These are phyloP conservation scores for Hemicrepidius hirtus DNA, from an alignment of 2,888 invertebrate species.

Conservation along the genomic window DNA sequence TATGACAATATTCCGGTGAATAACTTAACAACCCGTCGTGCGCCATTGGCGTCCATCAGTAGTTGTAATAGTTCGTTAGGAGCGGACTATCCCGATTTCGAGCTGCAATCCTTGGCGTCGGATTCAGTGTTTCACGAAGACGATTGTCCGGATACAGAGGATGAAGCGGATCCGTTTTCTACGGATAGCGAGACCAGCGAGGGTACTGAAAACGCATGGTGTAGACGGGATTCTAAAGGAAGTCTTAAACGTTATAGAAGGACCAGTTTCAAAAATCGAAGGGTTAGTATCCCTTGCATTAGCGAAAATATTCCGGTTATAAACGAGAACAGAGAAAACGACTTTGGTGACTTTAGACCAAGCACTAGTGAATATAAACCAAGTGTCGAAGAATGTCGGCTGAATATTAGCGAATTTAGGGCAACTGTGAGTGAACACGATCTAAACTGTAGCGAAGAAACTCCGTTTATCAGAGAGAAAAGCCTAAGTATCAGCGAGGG, in stretches of 20 bases:
- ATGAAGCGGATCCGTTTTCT: constrained; percentile 89
- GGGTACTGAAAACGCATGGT: constrained; percentile 64
- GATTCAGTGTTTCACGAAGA: constrained; percentile 84
- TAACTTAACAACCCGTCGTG: constrained; percentile 73
- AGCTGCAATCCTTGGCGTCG: constrained; percentile 81
- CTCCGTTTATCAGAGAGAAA: constrained; percentile 43
- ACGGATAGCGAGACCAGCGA: constrained; percentile 84
- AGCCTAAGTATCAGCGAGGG: constrained; percentile 33
- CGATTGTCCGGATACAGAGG: constrained; percentile 84
- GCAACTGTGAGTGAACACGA: constrained; percentile 49
- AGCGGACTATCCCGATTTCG: constrained; percentile 80
- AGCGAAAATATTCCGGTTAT: constrained; percentile 48
- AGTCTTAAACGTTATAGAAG: constrained; percentile 40
- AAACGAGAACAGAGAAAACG: constrained; percentile 39
- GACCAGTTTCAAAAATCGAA: constrained; percentile 44
- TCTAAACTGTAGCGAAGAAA: constrained; percentile 45
- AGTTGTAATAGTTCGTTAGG: constrained; percentile 83
- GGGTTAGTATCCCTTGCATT: constrained; percentile 48
- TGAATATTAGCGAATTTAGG: constrained; percentile 46
- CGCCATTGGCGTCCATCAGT: constrained; percentile 87
- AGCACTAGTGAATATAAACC: constrained; percentile 42
- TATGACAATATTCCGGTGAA: constrained; percentile 67
- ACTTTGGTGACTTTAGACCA: constrained; percentile 38
- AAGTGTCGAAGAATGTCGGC: constrained; percentile 28
- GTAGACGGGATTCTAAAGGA: constrained; percentile 46